Conservation (phyloP, 2,888 invertebrate genomes). For the Xanthorhoe designata region DNA sequence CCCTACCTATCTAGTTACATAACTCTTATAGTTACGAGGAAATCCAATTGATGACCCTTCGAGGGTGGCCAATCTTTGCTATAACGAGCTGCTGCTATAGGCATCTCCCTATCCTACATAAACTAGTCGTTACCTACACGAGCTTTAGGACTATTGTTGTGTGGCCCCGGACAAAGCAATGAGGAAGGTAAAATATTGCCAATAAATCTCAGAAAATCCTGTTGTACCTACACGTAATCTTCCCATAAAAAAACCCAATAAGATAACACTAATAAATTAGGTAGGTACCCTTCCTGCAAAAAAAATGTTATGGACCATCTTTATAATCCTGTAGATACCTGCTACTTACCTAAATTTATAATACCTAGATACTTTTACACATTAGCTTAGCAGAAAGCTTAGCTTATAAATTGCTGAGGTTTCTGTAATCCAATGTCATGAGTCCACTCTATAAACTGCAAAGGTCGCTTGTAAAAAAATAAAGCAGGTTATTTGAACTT, state of each 20-base stretch:
- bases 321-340: too few relatives aligned
- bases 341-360: too few relatives aligned
- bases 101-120: not conserved
- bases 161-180: conserved; percentile 1
- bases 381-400: not conserved
- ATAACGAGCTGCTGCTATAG: conserved; percentile 4
- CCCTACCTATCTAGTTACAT: not conserved
- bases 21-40: not conserved
- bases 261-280: too few relatives aligned
- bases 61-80: conserved; percentile 8
- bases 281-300: not conserved
- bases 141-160: conserved; percentile 1
- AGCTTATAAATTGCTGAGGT: not conserved
- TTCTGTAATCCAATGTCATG: not conserved
- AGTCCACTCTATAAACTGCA: not conserved
- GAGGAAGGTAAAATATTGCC: conserved; percentile 11
- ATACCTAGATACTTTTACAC: too few relatives aligned
- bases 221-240: not conserved
- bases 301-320: not conserved
- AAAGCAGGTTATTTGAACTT: not conserved
- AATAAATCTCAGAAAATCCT: conserved; percentile 5
- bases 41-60: conserved; percentile 13
- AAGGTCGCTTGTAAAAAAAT: not conserved
- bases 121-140: not conserved
- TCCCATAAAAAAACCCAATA: not conserved